A percentile compares a stretch with the other conserved stretches of the same genome.
Evolutionary conservation across 2,888 invertebrate species (phyloP).

Genomic region (Imbricaverruca yamaguchii): DNA sequence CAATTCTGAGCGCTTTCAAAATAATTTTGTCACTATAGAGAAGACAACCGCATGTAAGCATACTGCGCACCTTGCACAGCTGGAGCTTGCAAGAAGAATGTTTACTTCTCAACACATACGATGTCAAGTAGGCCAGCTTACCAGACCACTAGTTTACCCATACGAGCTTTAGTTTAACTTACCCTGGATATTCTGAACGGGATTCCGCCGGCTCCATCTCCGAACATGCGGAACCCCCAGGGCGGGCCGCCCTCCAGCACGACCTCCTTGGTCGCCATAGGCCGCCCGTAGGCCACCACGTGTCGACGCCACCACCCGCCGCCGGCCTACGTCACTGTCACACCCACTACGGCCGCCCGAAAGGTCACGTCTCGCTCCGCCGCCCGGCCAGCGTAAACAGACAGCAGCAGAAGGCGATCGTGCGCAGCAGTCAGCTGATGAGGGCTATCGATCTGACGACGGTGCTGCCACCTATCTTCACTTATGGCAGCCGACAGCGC

Average conservation of each 20-base stretch:
- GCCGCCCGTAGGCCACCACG: background rate
- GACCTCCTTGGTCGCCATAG: slow-evolving; percentile 47
- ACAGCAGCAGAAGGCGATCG: background rate
- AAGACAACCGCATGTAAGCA: too few species aligned
- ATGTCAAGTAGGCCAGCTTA: too few species aligned
- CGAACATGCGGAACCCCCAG: slow-evolving; percentile 83
- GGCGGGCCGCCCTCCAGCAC: slow-evolving; percentile 71
- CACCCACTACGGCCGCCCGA: too few species aligned
- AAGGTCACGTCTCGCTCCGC: background rate
- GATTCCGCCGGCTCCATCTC: slow-evolving; percentile 68
- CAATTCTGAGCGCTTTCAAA: too few species aligned
- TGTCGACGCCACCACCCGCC: background rate
- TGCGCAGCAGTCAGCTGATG: background rate
- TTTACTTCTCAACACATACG: too few species aligned
- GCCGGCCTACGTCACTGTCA: too few species aligned
- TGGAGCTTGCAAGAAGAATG: too few species aligned
- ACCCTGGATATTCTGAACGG: slow-evolving; percentile 60
- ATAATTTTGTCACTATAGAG: too few species aligned
- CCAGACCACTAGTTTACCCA: too few species aligned
- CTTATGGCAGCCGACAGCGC: background rate
- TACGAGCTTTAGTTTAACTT: too few species aligned
- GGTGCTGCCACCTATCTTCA: background rate
- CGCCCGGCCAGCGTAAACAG: background rate
- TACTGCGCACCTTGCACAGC: too few species aligned
- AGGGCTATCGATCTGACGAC: background rate